A percentile compares a stretch with the other conserved stretches of the same genome.
Evolutionary conservation across 2,797 vertebrate species (phyloP).

Genomic region (Otus scops): DNA sequence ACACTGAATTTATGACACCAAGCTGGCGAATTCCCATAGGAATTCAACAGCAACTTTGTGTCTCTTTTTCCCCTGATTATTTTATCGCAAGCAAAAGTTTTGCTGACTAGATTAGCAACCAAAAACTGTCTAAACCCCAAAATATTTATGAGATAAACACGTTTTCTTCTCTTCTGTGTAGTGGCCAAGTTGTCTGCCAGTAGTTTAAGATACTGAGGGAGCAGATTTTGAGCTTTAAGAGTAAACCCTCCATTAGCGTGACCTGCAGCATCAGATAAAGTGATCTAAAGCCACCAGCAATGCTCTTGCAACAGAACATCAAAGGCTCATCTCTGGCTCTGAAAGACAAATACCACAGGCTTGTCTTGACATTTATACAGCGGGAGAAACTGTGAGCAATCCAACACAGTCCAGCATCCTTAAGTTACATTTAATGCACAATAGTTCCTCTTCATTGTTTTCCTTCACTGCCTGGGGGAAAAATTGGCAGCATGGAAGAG

Average conservation of each 20-base stretch:
- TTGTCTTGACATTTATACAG: not conserved
- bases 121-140: not conserved
- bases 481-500: not conserved
- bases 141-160: not conserved
- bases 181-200: not conserved
- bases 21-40: not conserved
- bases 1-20: not conserved
- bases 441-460: not conserved
- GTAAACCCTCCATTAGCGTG: not conserved
- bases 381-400: not conserved
- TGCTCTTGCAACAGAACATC: not conserved
- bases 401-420: not conserved
- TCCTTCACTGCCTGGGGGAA: not conserved
- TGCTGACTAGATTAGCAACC: not conserved
- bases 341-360: not conserved
- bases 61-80: not conserved
- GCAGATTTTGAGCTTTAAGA: not conserved
- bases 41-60: not conserved
- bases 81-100: not conserved
- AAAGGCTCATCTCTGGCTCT: not conserved
- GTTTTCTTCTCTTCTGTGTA: not conserved
- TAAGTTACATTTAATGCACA: fast-evolving
- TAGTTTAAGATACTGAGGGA: not conserved
- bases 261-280: not conserved
- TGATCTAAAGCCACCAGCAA: not conserved